These are phyloP conservation scores for Lagodon rhomboides DNA, from an alignment of 2,797 vertebrate genomes.

Conservation along the genomic window DNA sequence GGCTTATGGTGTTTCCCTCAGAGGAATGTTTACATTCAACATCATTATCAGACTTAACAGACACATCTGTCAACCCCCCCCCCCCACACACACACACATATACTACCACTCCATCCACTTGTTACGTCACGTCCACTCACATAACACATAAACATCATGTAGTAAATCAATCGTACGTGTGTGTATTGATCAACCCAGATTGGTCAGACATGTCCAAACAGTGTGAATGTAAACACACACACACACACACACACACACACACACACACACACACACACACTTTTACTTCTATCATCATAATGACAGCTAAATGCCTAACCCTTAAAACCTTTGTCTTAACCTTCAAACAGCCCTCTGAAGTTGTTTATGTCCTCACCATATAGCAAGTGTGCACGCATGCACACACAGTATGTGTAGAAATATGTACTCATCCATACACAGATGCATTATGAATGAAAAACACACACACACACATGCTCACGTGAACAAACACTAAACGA, in stretches of 20 bases:
- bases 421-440: neutral
- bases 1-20: slow-evolving; percentile 20
- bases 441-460: neutral
- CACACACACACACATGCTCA: neutral
- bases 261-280: neutral
- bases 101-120: slow-evolving; percentile 8
- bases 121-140: slow-evolving; percentile 37
- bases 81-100: neutral
- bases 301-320: too few species aligned
- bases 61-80: slow-evolving; percentile 50
- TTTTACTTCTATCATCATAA: too few species aligned
- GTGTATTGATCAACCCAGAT: slow-evolving; percentile 63
- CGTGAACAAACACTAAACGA: neutral
- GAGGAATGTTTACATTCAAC: slow-evolving; percentile 65
- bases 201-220: slow-evolving; percentile 7
- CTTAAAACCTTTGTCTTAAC: too few species aligned
- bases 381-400: neutral
- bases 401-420: neutral
- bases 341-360: too few species aligned
- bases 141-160: slow-evolving; percentile 16
- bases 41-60: slow-evolving; percentile 43
- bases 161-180: slow-evolving; percentile 58
- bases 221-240: slow-evolving; percentile 22
- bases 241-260: neutral
- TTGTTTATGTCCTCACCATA: too few species aligned